A percentile compares a stretch with the other conserved stretches of the same genome.
Evolutionary conservation across 2,797 vertebrate species (phyloP).

Genomic region (Sebastes trivittatus): DNA sequence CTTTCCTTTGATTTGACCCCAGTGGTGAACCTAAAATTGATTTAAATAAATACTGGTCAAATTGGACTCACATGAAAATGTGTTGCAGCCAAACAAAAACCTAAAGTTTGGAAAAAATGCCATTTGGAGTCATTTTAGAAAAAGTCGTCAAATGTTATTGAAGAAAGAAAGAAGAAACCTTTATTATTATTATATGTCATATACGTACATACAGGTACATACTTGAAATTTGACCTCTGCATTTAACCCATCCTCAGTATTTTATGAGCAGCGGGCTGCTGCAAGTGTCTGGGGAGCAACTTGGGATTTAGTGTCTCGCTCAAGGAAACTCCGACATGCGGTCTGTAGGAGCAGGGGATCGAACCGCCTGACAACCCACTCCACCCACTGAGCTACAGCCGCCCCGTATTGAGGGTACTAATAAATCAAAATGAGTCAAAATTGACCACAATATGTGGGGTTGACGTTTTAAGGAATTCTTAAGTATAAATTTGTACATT

Average conservation of each 20-base stretch:
- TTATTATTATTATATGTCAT: too few species aligned
- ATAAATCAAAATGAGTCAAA: background rate
- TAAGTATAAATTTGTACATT: background rate
- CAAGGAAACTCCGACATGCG: too few species aligned
- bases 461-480: background rate
- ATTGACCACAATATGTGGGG: background rate
- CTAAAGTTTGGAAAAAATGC: background rate
- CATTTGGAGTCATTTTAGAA: background rate
- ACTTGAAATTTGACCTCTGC: too few species aligned
- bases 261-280: too few species aligned
- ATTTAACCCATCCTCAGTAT: too few species aligned
- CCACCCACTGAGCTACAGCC: too few species aligned
- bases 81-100: background rate
- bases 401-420: too few species aligned
- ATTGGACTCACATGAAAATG: background rate
- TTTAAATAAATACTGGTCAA: background rate
- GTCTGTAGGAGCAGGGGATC: too few species aligned
- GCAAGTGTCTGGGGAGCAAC: too few species aligned
- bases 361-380: rapidly evolving
- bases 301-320: too few species aligned
- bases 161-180: background rate
- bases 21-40: background rate
- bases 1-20: background rate
- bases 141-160: background rate
- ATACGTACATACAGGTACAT: too few species aligned